Conservation (phyloP, 92 coral and sea anemone genomes). For the Zoanthus sociatus region DNA sequence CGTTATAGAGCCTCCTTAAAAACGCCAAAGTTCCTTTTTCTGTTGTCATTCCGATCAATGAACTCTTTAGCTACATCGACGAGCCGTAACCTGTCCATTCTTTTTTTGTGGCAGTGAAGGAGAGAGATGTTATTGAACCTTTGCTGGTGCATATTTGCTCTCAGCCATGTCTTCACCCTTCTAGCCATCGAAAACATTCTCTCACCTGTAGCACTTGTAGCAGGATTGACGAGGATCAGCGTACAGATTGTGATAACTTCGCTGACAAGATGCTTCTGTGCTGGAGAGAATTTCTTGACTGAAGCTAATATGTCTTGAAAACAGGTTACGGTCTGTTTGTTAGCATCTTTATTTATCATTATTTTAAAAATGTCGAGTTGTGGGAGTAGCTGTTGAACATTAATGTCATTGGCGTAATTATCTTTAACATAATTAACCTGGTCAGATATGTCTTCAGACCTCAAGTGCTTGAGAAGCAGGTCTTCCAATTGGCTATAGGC, state of each 20-base stretch:
- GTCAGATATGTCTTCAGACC: conserved; percentile 59
- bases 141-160: conserved; percentile 62
- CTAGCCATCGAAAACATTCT: conserved; percentile 74
- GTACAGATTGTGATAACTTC: conserved; percentile 61
- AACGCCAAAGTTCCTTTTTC: conserved; percentile 59
- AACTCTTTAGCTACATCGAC: conserved; percentile 59
- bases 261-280: conserved; percentile 53
- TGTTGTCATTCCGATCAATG: conserved; percentile 57
- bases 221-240: conserved; percentile 62
- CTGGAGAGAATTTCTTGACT: conserved; percentile 39
- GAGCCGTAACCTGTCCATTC: conserved; percentile 49
- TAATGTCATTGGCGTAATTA: too few species aligned
- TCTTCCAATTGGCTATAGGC: conserved; percentile 60
- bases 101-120: conserved; percentile 61
- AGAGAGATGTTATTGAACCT: conserved; percentile 62
- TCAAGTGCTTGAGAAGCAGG: conserved; percentile 54
- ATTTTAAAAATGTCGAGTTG: conserved; percentile 61
- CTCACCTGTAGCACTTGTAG: conserved; percentile 27
- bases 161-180: conserved; percentile 65
- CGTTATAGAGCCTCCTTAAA: conserved; percentile 43
- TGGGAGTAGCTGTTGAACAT: background rate
- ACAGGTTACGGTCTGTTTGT: conserved; percentile 33
- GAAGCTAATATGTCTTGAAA: conserved; percentile 49
- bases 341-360: conserved; percentile 34
- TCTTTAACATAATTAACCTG: conserved; percentile 44